These are phyloP conservation scores for Myxocyprinus asiaticus DNA, from an alignment of 2,113 vertebrate genomes.

Conservation along the genomic window DNA sequence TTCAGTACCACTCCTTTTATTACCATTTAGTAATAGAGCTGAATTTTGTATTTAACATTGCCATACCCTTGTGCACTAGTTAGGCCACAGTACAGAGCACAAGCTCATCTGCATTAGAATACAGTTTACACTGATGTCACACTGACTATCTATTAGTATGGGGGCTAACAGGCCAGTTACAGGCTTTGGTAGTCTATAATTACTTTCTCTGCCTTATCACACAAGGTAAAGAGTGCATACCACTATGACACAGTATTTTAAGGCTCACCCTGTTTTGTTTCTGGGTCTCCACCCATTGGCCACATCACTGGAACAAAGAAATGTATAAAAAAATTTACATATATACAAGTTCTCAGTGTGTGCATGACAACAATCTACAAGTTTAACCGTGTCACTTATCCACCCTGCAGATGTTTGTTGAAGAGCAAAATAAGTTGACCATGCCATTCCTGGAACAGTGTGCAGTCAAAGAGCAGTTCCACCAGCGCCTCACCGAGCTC, in stretches of 20 bases:
- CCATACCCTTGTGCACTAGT: too few relatives aligned
- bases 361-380: background rate
- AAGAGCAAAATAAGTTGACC: constrained; percentile 75
- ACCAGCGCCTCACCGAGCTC: constrained; percentile 74
- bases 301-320: background rate
- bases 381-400: background rate
- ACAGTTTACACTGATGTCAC: background rate
- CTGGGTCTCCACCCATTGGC: background rate
- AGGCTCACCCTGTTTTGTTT: constrained; percentile 1
- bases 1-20: too few relatives aligned
- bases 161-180: background rate
- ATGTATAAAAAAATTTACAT: background rate
- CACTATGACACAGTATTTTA: background rate
- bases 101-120: too few relatives aligned
- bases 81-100: too few relatives aligned
- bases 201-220: background rate
- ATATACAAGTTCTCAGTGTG: constrained; percentile 20
- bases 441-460: constrained; percentile 77
- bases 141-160: background rate
- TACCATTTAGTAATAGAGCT: too few relatives aligned
- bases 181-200: background rate
- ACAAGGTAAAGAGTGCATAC: background rate
- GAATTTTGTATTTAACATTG: too few relatives aligned
- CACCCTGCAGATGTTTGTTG: constrained; percentile 71
- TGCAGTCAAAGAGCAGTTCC: constrained; percentile 60